Evolutionary conservation across 2,888 invertebrate species (phyloP).

Genomic region (Mylabris sibirica): DNA sequence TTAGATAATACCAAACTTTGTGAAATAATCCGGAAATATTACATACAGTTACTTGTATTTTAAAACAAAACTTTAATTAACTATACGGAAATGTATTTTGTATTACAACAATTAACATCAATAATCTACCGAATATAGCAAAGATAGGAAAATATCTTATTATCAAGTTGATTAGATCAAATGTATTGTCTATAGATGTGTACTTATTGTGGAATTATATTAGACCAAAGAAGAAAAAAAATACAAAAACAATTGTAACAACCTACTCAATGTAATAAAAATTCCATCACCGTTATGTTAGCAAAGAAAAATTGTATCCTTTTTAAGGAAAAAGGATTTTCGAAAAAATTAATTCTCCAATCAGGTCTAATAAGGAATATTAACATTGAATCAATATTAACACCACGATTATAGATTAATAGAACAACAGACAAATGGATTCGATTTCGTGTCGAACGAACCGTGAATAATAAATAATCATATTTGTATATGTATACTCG

Average conservation of each 20-base stretch:
- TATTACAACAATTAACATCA: no score
- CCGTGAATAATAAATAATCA: background rate
- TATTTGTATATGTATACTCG: background rate
- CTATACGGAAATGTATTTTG: no score
- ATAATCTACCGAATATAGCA: no score
- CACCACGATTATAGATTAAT: background rate
- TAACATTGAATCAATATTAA: conserved; percentile 1
- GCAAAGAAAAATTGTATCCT: background rate
- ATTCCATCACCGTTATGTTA: background rate
- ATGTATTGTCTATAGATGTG: no score
- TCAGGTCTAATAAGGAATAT: background rate
- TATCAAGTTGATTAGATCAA: background rate
- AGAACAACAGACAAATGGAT: background rate
- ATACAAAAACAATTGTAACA: background rate
- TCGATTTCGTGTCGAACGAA: conserved; percentile 5
- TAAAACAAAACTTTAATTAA: no score
- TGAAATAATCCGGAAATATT: background rate
- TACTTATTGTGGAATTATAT: no score
- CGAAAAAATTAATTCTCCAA: background rate
- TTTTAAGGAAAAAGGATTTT: background rate
- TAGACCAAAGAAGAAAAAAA: no score
- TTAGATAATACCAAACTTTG: background rate
- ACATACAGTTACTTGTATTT: no score
- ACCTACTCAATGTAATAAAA: background rate
- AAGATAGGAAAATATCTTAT: background rate